A percentile compares a stretch with the other conserved stretches of the same genome.
Evolutionary conservation across 2,888 invertebrate species (phyloP).

Genomic region (Harpalus rufipes): DNA sequence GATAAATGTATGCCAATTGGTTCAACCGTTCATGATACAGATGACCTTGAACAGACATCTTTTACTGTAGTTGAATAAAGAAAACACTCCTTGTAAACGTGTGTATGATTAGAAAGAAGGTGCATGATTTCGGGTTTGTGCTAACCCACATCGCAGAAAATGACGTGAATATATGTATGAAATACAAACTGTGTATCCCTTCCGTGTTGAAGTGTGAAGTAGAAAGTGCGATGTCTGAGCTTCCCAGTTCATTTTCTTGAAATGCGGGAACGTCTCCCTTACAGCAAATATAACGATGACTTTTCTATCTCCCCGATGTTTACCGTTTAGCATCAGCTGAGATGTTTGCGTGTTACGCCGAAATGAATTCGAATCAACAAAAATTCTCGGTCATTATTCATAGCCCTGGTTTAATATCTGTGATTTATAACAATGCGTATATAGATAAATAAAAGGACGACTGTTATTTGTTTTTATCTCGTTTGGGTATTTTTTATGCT

Average conservation of each 20-base stretch:
- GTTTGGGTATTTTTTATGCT: conserved; percentile 38
- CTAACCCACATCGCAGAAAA: too few species aligned
- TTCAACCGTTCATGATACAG: too few species aligned
- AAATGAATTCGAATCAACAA: conserved; percentile 49
- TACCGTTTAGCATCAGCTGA: conserved; percentile 39
- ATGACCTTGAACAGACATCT: too few species aligned
- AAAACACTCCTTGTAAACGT: too few species aligned
- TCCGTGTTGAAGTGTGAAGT: too few species aligned
- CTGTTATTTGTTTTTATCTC: conserved; percentile 34
- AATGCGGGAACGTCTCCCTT: neutral
- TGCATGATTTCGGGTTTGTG: too few species aligned
- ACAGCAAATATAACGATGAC: conserved; percentile 33
- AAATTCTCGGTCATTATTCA: conserved; percentile 47
- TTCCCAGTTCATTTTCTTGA: neutral
- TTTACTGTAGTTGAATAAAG: too few species aligned
- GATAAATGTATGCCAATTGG: too few species aligned
- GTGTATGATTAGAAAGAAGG: too few species aligned
- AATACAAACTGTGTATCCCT: too few species aligned
- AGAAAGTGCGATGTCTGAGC: too few species aligned
- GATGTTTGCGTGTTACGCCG: conserved; percentile 31
- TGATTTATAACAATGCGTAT: conserved; percentile 48
- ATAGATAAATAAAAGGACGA: conserved; percentile 47
- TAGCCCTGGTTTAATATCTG: conserved; percentile 32
- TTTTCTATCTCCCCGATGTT: neutral
- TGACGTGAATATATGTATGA: too few species aligned